phyloP scores from a whole-genome alignment of 35 echinoderm and acorn worm species.

The Diadema setosum region DNA sequence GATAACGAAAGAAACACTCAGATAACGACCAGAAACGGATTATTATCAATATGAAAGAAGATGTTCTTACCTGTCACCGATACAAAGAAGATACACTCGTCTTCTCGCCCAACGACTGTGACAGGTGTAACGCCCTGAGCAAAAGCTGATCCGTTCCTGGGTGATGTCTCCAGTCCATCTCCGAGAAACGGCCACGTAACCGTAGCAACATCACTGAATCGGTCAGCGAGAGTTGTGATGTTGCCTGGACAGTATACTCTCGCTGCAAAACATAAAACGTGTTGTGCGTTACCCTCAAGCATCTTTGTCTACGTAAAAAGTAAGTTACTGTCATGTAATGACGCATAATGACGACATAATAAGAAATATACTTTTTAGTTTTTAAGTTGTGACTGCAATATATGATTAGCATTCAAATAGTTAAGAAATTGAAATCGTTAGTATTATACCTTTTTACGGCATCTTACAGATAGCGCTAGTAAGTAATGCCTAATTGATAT shows the following conservation, averaged over 20 bases:
- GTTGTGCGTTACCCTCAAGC: neutral
- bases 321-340: neutral
- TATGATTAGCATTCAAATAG: neutral
- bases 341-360: neutral
- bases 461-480: neutral
- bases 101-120: neutral
- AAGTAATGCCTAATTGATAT: neutral
- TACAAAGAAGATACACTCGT: neutral
- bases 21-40: too few species aligned
- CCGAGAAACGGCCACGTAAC: neutral
- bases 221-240: neutral
- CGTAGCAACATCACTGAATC: neutral
- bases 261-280: neutral
- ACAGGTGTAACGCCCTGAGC: neutral
- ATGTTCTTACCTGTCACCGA: neutral
- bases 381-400: neutral
- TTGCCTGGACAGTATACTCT: neutral
- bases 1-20: too few species aligned
- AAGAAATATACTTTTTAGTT: neutral
- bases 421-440: neutral
- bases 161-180: neutral
- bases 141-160: neutral
- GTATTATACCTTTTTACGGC: neutral
- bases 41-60: too few species aligned
- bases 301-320: neutral